Base-by-base conservation (phyloP, 2,113 vertebrate genomes). In the Balaeniceps rex region DNA sequence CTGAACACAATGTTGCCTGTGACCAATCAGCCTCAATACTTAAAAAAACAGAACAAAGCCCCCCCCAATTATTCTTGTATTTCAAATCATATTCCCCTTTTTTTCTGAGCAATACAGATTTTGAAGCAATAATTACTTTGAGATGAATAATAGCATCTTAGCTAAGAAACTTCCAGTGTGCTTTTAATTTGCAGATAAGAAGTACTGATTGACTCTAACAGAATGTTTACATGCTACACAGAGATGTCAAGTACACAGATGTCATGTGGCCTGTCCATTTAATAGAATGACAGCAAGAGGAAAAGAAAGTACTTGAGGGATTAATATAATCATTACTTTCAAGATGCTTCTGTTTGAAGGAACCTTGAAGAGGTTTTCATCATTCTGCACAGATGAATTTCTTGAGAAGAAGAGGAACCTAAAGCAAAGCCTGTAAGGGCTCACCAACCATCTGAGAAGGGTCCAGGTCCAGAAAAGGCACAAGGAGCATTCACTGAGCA, bases 331-430 rank as follows among this genome's bases (percentile, higher is more conserved):
- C 55, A 84, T 78, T 92, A 55, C 33, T 95, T 97, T 82, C 13
- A 65, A 91, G 81, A 78, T 52, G 34, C 6, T 96, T 74, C 61
- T 71, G 38, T 89, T 83, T 91, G 74, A 97, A 94, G 76, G 61
- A n/a, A 86, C 10, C 19, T 76, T 93, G 58, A 92, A 88, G 57
- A 80, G 23, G 85, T 90, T 97, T 68, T 33, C 70, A 51, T 66
- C 38, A 33, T 70, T 90, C 74, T 76, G 9, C 49, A 42, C 14
- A 12, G 44, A 90, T 81, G 22, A 88, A 91, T 89, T 88, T 42
- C 7, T 83, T 81, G 57, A 52, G 19, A 24, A 68, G 55, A 76
- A 83, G 57, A 75, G 22, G 87, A 70, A 36, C 29, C 3, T 70
- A 51, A 89, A 88, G 12, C 19, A 80, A 71, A 92, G 33, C 23